phyloP scores from a whole-genome alignment of 2,113 vertebrate species.

The Tursiops truncatus region DNA sequence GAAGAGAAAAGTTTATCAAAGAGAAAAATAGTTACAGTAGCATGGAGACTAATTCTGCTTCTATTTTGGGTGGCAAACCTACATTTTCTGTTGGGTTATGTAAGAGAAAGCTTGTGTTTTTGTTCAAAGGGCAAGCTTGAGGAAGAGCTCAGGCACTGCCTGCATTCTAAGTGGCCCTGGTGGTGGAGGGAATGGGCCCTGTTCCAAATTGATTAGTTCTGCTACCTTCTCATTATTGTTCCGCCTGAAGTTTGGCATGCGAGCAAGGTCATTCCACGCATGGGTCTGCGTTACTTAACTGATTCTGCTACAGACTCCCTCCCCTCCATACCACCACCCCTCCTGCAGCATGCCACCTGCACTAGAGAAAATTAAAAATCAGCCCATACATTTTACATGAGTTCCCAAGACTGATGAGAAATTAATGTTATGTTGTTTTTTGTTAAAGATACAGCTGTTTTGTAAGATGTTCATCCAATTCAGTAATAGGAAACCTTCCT shows the following conservation, averaged over 20 bases:
- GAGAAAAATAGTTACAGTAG: slow-evolving; percentile 49
- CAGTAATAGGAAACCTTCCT: slow-evolving; percentile 79
- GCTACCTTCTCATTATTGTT: slow-evolving; percentile 69
- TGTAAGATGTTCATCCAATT: slow-evolving; percentile 77
- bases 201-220: slow-evolving; percentile 79
- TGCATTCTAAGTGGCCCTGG: slow-evolving; percentile 79
- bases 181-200: slow-evolving; percentile 50
- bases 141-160: neutral
- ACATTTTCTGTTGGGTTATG: slow-evolving; percentile 74
- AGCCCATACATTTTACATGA: slow-evolving; percentile 87
- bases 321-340: neutral
- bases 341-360: slow-evolving; percentile 62
- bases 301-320: neutral
- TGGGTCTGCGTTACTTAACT: slow-evolving; percentile 21
- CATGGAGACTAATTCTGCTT: slow-evolving; percentile 48
- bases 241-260: neutral
- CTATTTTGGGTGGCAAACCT: slow-evolving; percentile 64
- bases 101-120: slow-evolving; percentile 77
- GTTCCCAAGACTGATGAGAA: slow-evolving; percentile 78
- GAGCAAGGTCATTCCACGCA: slow-evolving; percentile 67
- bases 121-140: slow-evolving; percentile 79
- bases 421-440: slow-evolving; percentile 87
- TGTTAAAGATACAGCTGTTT: slow-evolving; percentile 83
- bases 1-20: neutral
- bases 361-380: slow-evolving; percentile 84